Evolutionary conservation across 2,113 vertebrate species (phyloP), one percentile per base, ranked within the genome.

Genomic region (Malurus cyaneus): DNA sequence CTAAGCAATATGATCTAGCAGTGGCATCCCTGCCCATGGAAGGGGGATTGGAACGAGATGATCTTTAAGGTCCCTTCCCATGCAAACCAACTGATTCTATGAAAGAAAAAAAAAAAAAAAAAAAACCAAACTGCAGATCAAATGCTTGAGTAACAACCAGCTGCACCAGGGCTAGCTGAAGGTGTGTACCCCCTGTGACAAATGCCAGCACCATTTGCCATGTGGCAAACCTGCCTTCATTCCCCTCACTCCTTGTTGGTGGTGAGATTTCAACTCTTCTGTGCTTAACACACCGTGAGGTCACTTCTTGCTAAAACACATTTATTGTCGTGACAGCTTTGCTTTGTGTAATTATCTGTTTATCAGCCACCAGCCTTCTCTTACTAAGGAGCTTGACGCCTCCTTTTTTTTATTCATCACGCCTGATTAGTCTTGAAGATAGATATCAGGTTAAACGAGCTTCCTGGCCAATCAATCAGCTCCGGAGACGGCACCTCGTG

Each of bases 291-390:
- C 39, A 29, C 17, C 1, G 0, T 5, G 23, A 92, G 60, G 71
- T 86, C 74, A 56, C 42, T 80, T 16, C 61, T 92, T 73, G 36
- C 42, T 77, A 59, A 94, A 89, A 67, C 61, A 59, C 61, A 65
- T 89, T 91, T 77, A 88, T 91, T 16, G 47, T 61, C 4, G 3
- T 82, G 79, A 96, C 6, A 14, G 56, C 79, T 89, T 94, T 2
- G 20, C 87, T 94, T 95, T 86, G 62, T 92, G 60, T 70, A 92
- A 95, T 95, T 96, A 96, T 94, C 96, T 89, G 84, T 72, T 95
- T 72, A 95, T 96, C 95, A 95, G 50, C 41, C 66, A 42, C 72
- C 72, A 94, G 77, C 80, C 61, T 72, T 59, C 61, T 69, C 78
- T 49, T 69, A 62, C 78, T 66, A 88, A 89, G 21, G 2, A 77